A percentile compares a stretch with the other conserved stretches of the same genome.
Conservation (phyloP, 2,113 vertebrate species). For the Pao palembangensis region DNA sequence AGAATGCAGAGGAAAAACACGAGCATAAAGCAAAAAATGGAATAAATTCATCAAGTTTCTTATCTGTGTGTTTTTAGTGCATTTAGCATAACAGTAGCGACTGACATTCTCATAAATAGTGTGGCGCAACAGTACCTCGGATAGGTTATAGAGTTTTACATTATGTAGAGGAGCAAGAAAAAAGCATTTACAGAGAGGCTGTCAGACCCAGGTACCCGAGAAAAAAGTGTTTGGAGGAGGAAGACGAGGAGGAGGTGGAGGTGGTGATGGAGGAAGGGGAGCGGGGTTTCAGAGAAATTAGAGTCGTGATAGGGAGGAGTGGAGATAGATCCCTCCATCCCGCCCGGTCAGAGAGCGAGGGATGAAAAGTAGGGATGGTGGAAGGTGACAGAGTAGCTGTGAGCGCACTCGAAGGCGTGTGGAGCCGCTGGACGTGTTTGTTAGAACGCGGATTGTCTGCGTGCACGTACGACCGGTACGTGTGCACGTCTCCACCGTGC, state of each 20-base stretch:
- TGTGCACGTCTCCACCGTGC: conserved; percentile 71
- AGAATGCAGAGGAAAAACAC: conserved; percentile 45
- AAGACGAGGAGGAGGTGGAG: conserved; percentile 66
- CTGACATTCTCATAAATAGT: conserved; percentile 58
- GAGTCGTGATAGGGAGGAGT: conserved; percentile 92
- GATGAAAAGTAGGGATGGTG: conserved; percentile 71
- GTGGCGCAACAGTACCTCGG: conserved; percentile 36
- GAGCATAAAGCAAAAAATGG: conserved; percentile 51
- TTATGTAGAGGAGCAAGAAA: conserved; percentile 14
- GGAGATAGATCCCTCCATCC: conserved; percentile 92
- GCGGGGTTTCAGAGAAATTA: conserved; percentile 72
- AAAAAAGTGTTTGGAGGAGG: conserved; percentile 90
- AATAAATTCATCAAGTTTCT: conserved; percentile 29
- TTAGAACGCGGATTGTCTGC: conserved; percentile 65
- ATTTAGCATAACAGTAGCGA: conserved; percentile 33
- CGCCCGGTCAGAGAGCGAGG: conserved; percentile 77
- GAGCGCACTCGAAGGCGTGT: conserved; percentile 29
- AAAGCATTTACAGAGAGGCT: conserved; percentile 82
- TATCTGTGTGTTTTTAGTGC: conserved; percentile 39
- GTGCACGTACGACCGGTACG: conserved; percentile 55
- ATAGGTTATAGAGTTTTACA: conserved; percentile 50
- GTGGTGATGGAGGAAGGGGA: conserved; percentile 43
- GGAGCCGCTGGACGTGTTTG: conserved; percentile 70
- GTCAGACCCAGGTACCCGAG: conserved; percentile 91
- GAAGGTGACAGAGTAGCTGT: conserved; percentile 31